Conservation (phyloP, 1,140 invertebrate genomes). For the Procambarus virginalis region DNA sequence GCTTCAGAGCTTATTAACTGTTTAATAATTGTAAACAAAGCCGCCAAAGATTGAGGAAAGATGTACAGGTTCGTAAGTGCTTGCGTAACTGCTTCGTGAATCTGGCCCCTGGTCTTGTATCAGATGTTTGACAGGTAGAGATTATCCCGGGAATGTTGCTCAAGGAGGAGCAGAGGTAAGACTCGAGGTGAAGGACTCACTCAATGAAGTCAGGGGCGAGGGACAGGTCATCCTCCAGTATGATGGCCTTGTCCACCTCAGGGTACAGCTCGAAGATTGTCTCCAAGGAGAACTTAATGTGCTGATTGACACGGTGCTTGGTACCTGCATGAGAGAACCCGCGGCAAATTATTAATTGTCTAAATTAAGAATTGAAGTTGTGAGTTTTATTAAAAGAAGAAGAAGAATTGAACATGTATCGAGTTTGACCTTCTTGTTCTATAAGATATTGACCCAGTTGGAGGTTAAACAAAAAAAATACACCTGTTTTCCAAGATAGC, state of each 20-base stretch:
- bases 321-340: slow-evolving; percentile 9
- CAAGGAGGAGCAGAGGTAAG: not conserved
- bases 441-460: no score
- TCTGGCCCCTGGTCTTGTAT: no score
- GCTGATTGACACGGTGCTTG: slow-evolving; percentile 45
- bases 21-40: no score
- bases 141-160: no score
- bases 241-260: slow-evolving; percentile 39
- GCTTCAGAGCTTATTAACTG: no score
- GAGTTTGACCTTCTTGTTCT: no score
- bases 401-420: not conserved
- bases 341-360: not conserved
- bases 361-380: not conserved
- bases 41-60: no score
- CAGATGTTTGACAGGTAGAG: no score
- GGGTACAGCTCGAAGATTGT: slow-evolving; percentile 37
- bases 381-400: not conserved
- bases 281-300: slow-evolving; percentile 46
- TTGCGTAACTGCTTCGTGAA: no score
- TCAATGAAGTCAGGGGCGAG: slow-evolving; percentile 35
- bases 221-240: slow-evolving; percentile 42
- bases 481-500: no score
- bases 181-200: not conserved
- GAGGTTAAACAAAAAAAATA: no score
- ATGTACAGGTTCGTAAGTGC: no score